phyloP scores from a whole-genome alignment of 2,797 vertebrate genomes.

The Botia kubotai region DNA sequence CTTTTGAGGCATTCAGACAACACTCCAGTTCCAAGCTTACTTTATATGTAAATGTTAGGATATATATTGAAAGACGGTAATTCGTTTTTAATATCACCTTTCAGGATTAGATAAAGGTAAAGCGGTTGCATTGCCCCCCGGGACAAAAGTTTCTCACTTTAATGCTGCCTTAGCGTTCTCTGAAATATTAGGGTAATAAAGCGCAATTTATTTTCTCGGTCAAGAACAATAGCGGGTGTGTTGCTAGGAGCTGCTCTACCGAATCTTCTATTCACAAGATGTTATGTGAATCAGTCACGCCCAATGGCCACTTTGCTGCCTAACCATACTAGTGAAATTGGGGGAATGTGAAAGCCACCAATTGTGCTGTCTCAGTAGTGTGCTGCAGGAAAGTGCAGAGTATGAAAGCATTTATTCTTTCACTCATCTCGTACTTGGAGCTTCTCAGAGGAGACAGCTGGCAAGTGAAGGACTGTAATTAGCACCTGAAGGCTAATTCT shows the following conservation, averaged over 20 bases:
- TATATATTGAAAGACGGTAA: constrained; percentile 17
- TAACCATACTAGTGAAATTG: constrained; percentile 24
- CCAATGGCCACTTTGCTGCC: constrained; percentile 39
- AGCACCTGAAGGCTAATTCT: constrained; percentile 55
- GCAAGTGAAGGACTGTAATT: constrained; percentile 57
- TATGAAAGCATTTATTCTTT: constrained; percentile 45
- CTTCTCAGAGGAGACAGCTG: constrained; percentile 45
- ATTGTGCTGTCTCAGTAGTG: constrained; percentile 37
- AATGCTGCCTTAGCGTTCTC: background rate
- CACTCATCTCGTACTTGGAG: constrained; percentile 38
- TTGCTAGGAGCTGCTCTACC: constrained; percentile 2
- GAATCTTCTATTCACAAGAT: constrained; percentile 33
- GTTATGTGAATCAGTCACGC: constrained; percentile 34
- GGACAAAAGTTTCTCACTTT: constrained; percentile 36
- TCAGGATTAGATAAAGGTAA: constrained; percentile 23
- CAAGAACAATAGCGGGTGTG: background rate
- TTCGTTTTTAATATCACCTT: constrained; percentile 33
- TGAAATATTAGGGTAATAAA: constrained; percentile 40
- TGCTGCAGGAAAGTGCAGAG: constrained; percentile 8
- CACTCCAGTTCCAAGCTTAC: constrained; percentile 48
- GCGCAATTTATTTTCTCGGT: constrained; percentile 24
- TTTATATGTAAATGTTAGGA: constrained; percentile 39
- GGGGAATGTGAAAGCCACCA: constrained; percentile 30
- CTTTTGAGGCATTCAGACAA: constrained; percentile 61
- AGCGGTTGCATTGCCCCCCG: constrained; percentile 17